phyloP scores from a whole-genome alignment of 2,113 vertebrate species.

The Ariopsis seemanni region DNA sequence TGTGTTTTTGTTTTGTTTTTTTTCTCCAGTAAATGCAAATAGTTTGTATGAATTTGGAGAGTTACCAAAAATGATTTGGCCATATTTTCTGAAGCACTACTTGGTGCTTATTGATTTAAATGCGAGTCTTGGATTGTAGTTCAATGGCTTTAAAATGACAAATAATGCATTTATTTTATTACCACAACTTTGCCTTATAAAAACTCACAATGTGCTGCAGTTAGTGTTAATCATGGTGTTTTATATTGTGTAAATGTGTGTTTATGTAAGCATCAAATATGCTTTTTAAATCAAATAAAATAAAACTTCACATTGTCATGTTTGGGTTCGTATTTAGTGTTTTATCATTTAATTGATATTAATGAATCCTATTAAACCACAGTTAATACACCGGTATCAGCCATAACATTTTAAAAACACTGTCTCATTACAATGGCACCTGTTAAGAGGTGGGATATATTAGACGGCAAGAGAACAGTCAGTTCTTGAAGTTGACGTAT shows the following conservation, averaged over 20 bases:
- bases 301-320: background rate
- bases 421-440: no score
- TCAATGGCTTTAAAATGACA: background rate
- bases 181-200: conserved; percentile 37
- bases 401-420: no score
- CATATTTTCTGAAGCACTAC: no score
- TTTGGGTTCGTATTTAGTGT: background rate
- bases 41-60: background rate
- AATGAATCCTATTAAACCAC: background rate
- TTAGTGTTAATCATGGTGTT: background rate
- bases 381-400: no score
- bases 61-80: background rate
- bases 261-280: background rate
- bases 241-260: conserved; percentile 14
- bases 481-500: no score
- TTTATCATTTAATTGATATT: background rate
- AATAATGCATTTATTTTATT: conserved; percentile 14
- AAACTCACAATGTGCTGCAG: conserved; percentile 28
- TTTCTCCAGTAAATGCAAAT: background rate
- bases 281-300: background rate
- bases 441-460: no score
- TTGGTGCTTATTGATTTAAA: background rate
- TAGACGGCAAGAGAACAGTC: no score
- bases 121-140: background rate
- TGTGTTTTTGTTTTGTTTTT: no score